Evolutionary conservation across 2,888 invertebrate genomes (phyloP).

Genomic region (Eilema caniola): DNA sequence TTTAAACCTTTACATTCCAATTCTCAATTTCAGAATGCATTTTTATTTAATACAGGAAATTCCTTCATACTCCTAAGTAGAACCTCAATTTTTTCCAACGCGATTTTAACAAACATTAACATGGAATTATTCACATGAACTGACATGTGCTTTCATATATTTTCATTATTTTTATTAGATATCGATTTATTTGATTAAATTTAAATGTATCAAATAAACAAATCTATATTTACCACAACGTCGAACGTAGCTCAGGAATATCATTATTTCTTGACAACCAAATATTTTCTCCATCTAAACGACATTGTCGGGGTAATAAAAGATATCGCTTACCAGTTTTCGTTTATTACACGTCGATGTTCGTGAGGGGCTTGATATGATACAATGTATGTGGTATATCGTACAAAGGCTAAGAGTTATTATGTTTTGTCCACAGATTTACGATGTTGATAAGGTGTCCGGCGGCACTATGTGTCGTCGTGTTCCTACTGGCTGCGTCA

Average conservation of each 20-base stretch:
- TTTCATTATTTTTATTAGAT: too few relatives aligned
- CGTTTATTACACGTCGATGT: constrained; percentile 20
- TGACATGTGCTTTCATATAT: too few relatives aligned
- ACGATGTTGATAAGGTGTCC: constrained; percentile 91
- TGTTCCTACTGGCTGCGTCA: constrained; percentile 86
- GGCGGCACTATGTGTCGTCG: constrained; percentile 90
- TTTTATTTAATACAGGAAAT: too few relatives aligned
- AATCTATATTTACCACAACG: neutral
- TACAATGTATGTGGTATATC: constrained; percentile 23
- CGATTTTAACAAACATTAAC: too few relatives aligned
- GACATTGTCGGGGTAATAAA: constrained; percentile 36
- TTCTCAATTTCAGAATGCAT: neutral
- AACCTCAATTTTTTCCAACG: too few relatives aligned
- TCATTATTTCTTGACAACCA: constrained; percentile 22
- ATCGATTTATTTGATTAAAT: too few relatives aligned
- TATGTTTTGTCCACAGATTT: constrained; percentile 87
- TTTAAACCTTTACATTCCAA: neutral
- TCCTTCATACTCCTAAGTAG: neutral
- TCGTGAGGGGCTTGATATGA: constrained; percentile 9
- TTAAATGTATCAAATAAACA: neutral
- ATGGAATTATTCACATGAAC: too few relatives aligned
- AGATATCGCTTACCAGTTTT: constrained; percentile 25
- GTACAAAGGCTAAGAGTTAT: constrained; percentile 56
- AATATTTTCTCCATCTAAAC: constrained; percentile 11
- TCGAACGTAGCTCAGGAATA: neutral